These are phyloP conservation scores for Corythornis vintsioides DNA, from an alignment of 2,113 vertebrate genomes.

Conservation along the genomic window DNA sequence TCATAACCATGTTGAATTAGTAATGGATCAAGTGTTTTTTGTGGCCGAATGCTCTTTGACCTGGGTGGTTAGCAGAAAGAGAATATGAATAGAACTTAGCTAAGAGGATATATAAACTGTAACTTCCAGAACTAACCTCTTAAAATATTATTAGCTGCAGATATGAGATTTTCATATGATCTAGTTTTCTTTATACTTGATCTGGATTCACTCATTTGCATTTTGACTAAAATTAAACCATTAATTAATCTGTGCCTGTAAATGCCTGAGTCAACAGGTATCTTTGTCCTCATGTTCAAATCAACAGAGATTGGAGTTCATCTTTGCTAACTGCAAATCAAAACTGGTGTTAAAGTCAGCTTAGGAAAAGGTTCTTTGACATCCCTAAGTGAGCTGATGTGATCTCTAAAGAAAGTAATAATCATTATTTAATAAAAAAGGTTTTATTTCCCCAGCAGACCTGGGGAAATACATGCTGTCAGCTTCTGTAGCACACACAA, in stretches of 20 bases:
- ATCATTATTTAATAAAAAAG: not conserved
- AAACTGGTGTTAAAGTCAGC: not conserved
- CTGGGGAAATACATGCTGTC: not conserved
- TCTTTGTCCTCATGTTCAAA: not conserved
- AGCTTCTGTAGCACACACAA: not conserved
- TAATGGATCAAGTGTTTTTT: slow-evolving; percentile 2
- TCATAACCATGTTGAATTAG: not conserved
- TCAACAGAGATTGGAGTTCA: not conserved
- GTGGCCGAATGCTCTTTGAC: not conserved
- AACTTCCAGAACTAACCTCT: not conserved
- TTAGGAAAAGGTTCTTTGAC: not conserved
- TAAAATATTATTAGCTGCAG: not conserved
- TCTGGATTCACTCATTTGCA: not conserved
- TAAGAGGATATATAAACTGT: not conserved
- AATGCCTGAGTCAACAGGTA: not conserved
- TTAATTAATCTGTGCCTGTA: not conserved
- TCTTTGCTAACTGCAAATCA: not conserved
- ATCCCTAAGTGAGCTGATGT: not conserved
- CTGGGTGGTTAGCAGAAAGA: not conserved
- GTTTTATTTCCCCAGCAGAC: not conserved
- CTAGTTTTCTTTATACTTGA: not conserved
- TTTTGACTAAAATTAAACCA: not conserved
- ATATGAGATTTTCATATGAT: not conserved
- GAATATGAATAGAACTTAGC: not conserved
- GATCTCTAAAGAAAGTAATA: not conserved